Percentiles rank a stretch among this genome's conserved stretches.
These are phyloP conservation scores for Nemopilema nomurai DNA, from an alignment of 30 jellyfish, hydroid and myxozoan species.

Conservation along the genomic window DNA sequence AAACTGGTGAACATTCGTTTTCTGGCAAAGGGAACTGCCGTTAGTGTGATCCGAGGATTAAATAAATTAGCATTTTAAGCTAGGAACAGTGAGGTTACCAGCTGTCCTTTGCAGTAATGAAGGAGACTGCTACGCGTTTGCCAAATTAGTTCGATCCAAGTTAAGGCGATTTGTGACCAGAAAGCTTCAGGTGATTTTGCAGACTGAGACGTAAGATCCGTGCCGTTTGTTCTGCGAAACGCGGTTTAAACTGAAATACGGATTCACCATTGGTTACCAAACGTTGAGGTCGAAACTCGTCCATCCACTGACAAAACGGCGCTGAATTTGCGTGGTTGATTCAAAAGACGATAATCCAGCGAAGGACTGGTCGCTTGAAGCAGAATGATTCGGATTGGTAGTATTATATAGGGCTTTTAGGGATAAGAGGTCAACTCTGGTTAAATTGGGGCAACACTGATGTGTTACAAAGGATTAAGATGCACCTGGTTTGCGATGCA, in stretches of 20 bases:
- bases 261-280: neutral
- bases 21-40: neutral
- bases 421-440: too few species aligned
- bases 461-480: too few species aligned
- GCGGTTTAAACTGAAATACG: neutral
- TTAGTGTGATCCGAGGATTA: neutral
- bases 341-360: too few species aligned
- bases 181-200: neutral
- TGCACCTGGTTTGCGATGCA: too few species aligned
- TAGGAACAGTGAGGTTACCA: neutral
- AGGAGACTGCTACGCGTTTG: neutral
- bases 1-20: neutral
- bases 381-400: too few species aligned
- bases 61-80: neutral
- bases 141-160: neutral
- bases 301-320: too few species aligned
- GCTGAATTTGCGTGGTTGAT: too few species aligned
- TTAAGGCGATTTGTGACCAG: neutral
- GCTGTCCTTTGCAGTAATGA: neutral
- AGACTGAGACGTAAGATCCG: neutral
- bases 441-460: too few species aligned
- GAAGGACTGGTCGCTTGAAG: too few species aligned
- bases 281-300: neutral
- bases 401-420: too few species aligned
- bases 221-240: neutral